phyloP scores from a whole-genome alignment of 2,888 invertebrate species.

The Auanema freiburgensis region DNA sequence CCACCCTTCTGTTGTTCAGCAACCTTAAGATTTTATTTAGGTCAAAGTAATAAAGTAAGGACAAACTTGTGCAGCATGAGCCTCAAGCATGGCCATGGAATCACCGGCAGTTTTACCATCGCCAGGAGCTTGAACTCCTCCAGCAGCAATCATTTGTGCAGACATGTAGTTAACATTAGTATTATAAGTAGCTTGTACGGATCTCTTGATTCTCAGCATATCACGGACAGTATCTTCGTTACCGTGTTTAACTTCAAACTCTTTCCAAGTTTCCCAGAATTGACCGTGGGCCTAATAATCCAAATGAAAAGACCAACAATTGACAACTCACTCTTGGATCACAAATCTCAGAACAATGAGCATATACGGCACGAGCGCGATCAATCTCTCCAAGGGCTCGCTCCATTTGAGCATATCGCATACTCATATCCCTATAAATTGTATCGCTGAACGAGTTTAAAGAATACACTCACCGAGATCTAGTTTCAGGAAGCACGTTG shows the following conservation, averaged over 20 bases:
- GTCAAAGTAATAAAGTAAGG: background rate
- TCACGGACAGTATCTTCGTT: constrained; percentile 95
- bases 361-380: constrained; percentile 91
- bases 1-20: constrained; percentile 29
- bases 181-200: constrained; percentile 80
- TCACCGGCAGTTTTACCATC: constrained; percentile 15
- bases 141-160: constrained; percentile 87
- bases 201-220: constrained; percentile 78
- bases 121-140: constrained; percentile 19
- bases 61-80: constrained; percentile 9
- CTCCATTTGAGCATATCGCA: constrained; percentile 95
- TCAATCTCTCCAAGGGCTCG: constrained; percentile 97
- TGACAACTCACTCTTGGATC: constrained; percentile 81
- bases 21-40: constrained; percentile 12
- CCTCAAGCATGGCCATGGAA: constrained; percentile 16
- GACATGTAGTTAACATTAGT: constrained; percentile 99
- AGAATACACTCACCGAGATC: constrained; percentile 71
- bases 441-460: too few species aligned
- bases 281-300: constrained; percentile 75
- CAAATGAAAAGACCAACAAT: background rate
- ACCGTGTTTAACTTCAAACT: constrained; percentile 97
- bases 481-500: constrained; percentile 84
- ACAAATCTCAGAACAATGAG: constrained; percentile 97
- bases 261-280: constrained; percentile 99
- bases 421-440: constrained; percentile 94